These are phyloP conservation scores for Furnarius figulus DNA, from an alignment of 2,113 vertebrate species.

Conservation along the genomic window DNA sequence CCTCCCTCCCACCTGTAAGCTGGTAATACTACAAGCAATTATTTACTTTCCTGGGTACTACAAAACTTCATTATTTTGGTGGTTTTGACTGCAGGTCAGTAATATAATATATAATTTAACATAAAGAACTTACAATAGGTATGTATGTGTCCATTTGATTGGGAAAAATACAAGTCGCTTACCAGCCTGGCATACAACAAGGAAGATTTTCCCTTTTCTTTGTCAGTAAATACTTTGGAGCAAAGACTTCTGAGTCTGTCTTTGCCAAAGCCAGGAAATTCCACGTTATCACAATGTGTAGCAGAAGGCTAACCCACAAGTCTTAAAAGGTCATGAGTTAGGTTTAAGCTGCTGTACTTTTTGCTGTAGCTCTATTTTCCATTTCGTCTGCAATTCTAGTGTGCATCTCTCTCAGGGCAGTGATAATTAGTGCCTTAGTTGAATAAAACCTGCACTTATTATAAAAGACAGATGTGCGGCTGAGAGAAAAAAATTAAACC, in stretches of 20 bases:
- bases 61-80: not conserved
- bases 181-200: not conserved
- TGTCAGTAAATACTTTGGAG: not conserved
- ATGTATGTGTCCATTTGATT: not conserved
- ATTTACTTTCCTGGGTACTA: not conserved
- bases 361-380: not conserved
- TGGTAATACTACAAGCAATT: not conserved
- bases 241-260: not conserved
- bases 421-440: not conserved
- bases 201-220: not conserved
- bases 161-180: not conserved
- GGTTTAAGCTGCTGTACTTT: not conserved
- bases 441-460: not conserved
- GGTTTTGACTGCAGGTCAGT: not conserved
- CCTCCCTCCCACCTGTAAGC: not conserved
- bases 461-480: not conserved
- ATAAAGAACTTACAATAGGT: not conserved
- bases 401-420: not conserved
- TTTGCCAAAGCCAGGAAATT: not conserved
- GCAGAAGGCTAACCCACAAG: not conserved
- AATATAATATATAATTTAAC: not conserved
- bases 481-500: not conserved
- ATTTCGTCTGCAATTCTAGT: not conserved
- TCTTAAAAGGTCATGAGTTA: constrained; percentile 1
- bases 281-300: not conserved